Evolutionary conservation across 2,797 vertebrate genomes (phyloP), one percentile per base, ranked within the genome.

Genomic region (Lophius americanus): DNA sequence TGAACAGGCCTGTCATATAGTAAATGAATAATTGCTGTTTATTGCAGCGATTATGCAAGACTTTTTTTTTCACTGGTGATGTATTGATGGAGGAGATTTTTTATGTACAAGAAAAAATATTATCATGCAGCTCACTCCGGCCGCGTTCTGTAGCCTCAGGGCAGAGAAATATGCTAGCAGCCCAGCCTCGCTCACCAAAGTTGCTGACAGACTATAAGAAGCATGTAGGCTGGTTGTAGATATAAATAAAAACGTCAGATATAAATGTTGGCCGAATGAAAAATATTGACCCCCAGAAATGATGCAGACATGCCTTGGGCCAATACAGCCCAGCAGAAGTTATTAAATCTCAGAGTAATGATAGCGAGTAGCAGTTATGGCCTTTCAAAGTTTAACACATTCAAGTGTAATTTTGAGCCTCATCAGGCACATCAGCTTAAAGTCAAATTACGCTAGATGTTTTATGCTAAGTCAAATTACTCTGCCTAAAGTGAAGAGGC

Each of bases 181-280:
- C 12, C 8, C 3, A 32, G 49, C 23, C 52, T 57, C 35, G 13
- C 50, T 72, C 47, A 43, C 33, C 48, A 33, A 79, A 47, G 43
- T 57, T 72, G 11, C 14, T 59, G 53, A 70, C 59, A 42, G 37
- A 23, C 3, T 4, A 41, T 12, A 10, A 32, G 44, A 47, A 42
- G 52, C 4, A 48, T 51, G 66, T 65, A 56, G 55, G 60, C 66
- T 44, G 43, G 7, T 9, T 49, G 50, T 46, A 10, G 50, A 56
- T 66, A 55, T 51, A 62, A 62, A 56, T 65, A 62, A 55, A 69
- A 66, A 72, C 60, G 43, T 70, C 57, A 60, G n/a, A 51, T 46
- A 47, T 38, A 76, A 71, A 73, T 46, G 73, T 62, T 1, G 44
- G 70, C 38, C 37, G 60, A 62, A 56, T 56, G 42, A 77, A 72